A percentile compares a stretch with the other conserved stretches of the same genome.
phyloP scores from a whole-genome alignment of 1,140 invertebrate species.

The Anoplolepis gracilipes region DNA sequence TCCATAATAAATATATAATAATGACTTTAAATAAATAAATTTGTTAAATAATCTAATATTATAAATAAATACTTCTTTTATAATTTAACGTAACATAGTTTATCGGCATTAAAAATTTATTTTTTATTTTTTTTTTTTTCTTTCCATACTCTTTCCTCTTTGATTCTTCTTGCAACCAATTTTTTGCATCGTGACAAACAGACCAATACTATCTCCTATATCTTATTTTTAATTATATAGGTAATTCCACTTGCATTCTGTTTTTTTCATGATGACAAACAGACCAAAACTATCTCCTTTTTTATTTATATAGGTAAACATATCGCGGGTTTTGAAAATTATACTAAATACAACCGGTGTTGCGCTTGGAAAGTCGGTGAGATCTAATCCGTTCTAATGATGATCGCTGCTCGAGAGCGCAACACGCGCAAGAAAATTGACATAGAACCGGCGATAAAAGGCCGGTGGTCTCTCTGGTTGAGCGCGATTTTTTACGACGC shows the following conservation, averaged over 20 bases:
- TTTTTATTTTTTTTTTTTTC: background rate
- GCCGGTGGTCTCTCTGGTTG: background rate
- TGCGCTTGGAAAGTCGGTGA: constrained; percentile 9
- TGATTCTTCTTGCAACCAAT: background rate
- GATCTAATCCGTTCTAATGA: constrained; percentile 17
- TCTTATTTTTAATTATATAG: background rate
- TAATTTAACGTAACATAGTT: background rate
- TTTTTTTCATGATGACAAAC: background rate
- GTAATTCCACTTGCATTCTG: background rate
- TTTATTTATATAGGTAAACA: background rate
- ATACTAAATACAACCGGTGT: background rate
- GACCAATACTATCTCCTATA: background rate
- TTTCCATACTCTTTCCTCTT: too few species aligned
- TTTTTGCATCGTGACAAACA: background rate
- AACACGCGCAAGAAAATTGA: constrained; percentile 18
- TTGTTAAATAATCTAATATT: background rate
- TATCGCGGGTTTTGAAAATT: background rate
- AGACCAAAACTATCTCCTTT: constrained; percentile 6
- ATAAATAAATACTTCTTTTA: background rate
- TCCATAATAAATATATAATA: background rate
- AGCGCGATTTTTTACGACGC: constrained; percentile 3
- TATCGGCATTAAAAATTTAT: background rate
- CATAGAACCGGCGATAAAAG: background rate
- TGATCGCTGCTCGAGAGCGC: background rate
- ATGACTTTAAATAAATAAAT: background rate